A percentile compares a stretch with the other conserved stretches of the same genome.
These are phyloP conservation scores for Cephonodes hylas DNA, from an alignment of 2,888 invertebrate genomes.

Conservation along the genomic window DNA sequence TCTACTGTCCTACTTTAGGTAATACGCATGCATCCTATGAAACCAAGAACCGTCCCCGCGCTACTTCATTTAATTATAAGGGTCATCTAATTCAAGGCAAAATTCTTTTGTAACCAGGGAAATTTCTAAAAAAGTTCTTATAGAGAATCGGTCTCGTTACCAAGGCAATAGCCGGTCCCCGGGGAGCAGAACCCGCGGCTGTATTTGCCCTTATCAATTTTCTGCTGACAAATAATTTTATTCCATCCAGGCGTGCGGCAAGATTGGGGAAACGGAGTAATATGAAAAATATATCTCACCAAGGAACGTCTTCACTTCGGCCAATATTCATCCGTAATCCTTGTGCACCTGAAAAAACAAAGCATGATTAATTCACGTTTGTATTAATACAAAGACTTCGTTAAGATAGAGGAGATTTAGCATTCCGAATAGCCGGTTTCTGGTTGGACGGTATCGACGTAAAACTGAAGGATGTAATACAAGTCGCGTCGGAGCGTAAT, in stretches of 20 bases:
- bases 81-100: not conserved
- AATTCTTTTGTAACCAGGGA: not conserved
- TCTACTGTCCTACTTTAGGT: slow-evolving; percentile 1
- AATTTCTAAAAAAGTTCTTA: not conserved
- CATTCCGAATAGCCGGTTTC: not conserved
- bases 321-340: slow-evolving; percentile 48
- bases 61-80: not conserved
- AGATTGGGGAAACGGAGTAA: not conserved
- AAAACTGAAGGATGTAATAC: slow-evolving; percentile 39
- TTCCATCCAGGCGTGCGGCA: not conserved
- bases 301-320: not conserved
- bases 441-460: slow-evolving; percentile 3
- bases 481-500: slow-evolving; percentile 37
- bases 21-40: slow-evolving; percentile 7
- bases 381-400: not conserved
- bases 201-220: slow-evolving; percentile 3
- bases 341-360: slow-evolving; percentile 57
- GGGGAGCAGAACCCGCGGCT: not conserved
- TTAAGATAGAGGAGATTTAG: not conserved
- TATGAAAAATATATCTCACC: slow-evolving; percentile 5
- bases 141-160: not conserved
- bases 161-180: not conserved
- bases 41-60: not conserved
- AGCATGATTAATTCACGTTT: slow-evolving; percentile 11
- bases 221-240: slow-evolving; percentile 7